These are phyloP conservation scores for Acholoe squamosa DNA, from an alignment of 2,888 invertebrate species.

Conservation along the genomic window DNA sequence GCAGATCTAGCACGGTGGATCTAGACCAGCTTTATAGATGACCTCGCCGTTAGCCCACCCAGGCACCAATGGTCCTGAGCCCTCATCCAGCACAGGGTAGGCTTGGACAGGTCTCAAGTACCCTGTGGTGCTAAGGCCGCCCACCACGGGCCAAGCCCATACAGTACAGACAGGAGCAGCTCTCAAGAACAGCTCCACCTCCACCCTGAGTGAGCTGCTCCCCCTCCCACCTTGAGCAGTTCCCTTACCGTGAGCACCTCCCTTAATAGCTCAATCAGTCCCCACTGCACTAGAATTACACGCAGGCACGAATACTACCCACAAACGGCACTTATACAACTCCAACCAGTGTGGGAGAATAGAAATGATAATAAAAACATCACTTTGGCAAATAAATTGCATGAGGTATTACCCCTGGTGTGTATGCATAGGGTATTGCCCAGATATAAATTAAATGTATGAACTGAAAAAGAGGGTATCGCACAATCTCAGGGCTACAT, in stretches of 20 bases:
- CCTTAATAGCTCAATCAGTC: background rate
- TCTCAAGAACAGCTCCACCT: background rate
- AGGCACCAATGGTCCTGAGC: conserved; percentile 6
- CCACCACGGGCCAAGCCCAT: background rate
- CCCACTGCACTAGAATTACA: background rate
- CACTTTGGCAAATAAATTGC: no score
- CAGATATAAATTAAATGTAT: no score
- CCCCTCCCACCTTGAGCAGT: background rate
- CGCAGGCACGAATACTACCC: background rate
- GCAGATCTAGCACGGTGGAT: background rate
- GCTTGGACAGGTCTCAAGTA: background rate
- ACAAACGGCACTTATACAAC: no score
- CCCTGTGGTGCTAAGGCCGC: background rate
- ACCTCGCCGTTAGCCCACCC: conserved; percentile 1
- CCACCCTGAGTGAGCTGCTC: background rate
- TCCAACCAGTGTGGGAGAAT: no score
- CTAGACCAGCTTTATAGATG: background rate
- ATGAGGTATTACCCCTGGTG: no score
- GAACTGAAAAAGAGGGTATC: no score
- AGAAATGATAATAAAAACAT: no score
- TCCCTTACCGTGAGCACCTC: background rate
- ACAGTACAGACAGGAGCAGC: background rate
- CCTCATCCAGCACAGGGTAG: background rate
- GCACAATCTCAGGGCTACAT: background rate
- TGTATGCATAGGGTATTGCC: no score